Conservation (phyloP, 2,797 vertebrate species). For the Zenarchopterus dispar region DNA sequence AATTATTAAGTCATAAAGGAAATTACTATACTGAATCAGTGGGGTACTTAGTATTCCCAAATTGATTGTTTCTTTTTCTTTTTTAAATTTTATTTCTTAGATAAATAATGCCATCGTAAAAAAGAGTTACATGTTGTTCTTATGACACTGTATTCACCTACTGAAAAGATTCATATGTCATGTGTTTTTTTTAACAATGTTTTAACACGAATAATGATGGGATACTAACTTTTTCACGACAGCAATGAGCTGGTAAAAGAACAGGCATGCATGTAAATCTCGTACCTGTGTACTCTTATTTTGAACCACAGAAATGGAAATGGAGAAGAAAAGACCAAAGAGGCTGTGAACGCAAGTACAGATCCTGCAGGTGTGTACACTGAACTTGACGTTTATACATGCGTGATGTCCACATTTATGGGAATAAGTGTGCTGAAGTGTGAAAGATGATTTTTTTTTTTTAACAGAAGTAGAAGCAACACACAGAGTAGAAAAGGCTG, state of each 20-base stretch:
- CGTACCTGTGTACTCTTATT: constrained; percentile 23
- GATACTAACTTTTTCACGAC: no score
- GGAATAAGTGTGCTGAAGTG: neutral
- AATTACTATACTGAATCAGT: no score
- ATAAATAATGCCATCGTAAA: no score
- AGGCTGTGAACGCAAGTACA: constrained; percentile 31
- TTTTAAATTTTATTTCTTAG: no score
- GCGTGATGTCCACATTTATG: neutral
- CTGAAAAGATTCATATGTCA: no score
- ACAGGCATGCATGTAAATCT: neutral
- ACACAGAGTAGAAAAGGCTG: constrained; percentile 37
- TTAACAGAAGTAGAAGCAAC: constrained; percentile 60
- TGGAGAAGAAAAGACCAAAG: constrained; percentile 49
- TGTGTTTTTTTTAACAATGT: no score
- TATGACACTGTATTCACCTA: no score
- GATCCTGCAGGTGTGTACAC: constrained; percentile 59
- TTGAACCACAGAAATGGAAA: constrained; percentile 68
- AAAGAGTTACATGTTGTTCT: no score
- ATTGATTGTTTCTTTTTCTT: no score
- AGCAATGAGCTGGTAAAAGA: neutral
- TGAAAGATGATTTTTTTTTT: constrained; percentile 14
- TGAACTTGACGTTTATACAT: neutral
- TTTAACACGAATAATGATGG: no score
- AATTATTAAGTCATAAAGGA: no score
- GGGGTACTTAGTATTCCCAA: no score